Conservation (phyloP, 2,888 invertebrate species). For the Tetheella fluctuosa region DNA sequence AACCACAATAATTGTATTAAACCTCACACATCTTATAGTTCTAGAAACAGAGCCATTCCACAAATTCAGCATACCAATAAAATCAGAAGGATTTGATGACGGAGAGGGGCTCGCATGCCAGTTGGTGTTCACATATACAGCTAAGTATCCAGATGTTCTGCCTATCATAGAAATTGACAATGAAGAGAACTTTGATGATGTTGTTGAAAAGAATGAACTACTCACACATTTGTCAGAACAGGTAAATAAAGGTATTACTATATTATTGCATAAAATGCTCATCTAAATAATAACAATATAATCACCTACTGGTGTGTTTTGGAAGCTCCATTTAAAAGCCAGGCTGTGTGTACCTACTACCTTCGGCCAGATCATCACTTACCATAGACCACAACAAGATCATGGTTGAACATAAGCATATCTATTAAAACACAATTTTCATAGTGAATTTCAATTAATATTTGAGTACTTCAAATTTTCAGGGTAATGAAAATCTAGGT, state of each 20-base stretch:
- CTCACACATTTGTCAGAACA: conserved; percentile 87
- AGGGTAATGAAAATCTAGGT: conserved; percentile 95
- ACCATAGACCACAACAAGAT: no score
- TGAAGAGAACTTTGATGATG: conserved; percentile 90
- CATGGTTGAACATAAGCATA: background rate
- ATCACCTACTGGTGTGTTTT: background rate
- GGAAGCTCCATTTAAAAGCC: background rate
- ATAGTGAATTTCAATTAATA: background rate
- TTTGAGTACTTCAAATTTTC: conserved; percentile 32
- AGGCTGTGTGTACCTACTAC: no score
- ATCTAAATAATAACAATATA: no score
- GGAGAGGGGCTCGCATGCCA: conserved; percentile 89
- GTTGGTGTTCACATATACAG: conserved; percentile 92
- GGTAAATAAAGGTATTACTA: conserved; percentile 62
- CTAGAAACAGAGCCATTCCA: conserved; percentile 88
- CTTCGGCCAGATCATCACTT: no score
- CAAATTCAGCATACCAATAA: conserved; percentile 92
- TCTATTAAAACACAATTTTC: no score
- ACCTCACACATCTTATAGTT: conserved; percentile 77
- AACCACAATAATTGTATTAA: conserved; percentile 2
- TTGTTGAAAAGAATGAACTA: conserved; percentile 86
- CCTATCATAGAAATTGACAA: conserved; percentile 92
- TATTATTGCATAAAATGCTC: background rate
- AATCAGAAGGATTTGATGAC: conserved; percentile 90
- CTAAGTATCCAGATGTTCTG: conserved; percentile 95